Percentiles rank a stretch among this genome's conserved stretches.
phyloP scores from a whole-genome alignment of 2,113 vertebrate genomes.

The Amblyopsis rosae region DNA sequence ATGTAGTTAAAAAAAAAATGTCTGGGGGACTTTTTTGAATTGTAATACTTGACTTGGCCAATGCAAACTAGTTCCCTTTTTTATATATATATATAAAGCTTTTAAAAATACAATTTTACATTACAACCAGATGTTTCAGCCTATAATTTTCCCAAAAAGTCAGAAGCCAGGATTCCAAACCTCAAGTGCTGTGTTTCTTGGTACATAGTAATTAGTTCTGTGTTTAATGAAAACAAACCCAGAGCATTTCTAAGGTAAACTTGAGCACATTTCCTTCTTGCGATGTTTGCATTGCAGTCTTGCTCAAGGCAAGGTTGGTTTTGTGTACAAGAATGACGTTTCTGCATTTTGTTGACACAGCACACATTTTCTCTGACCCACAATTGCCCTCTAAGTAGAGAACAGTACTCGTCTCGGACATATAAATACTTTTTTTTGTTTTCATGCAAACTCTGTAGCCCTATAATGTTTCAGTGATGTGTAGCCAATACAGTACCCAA shows the following conservation, averaged over 20 bases:
- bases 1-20: conserved; percentile 30
- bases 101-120: conserved; percentile 78
- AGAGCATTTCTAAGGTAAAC: conserved; percentile 47
- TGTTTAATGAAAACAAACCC: conserved; percentile 71
- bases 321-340: conserved; percentile 7
- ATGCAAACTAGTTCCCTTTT: conserved; percentile 62
- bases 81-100: conserved; percentile 40
- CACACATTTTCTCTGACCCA: too few relatives aligned
- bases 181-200: conserved; percentile 68
- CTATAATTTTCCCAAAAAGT: conserved; percentile 79
- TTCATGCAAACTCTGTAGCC: too few relatives aligned
- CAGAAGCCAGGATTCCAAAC: conserved; percentile 66
- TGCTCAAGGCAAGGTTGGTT: neutral
- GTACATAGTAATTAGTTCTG: conserved; percentile 79
- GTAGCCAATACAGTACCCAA: conserved; percentile 1
- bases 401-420: too few relatives aligned
- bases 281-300: conserved; percentile 8
- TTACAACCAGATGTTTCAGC: conserved; percentile 78
- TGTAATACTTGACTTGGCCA: conserved; percentile 36
- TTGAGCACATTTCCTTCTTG: conserved; percentile 40
- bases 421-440: too few relatives aligned
- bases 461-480: conserved; percentile 1
- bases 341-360: neutral
- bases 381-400: too few relatives aligned
- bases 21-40: conserved; percentile 25